A percentile compares a stretch with the other conserved stretches of the same genome.
Conservation (phyloP, 2,797 vertebrate genomes). For the Fringilla coelebs region DNA sequence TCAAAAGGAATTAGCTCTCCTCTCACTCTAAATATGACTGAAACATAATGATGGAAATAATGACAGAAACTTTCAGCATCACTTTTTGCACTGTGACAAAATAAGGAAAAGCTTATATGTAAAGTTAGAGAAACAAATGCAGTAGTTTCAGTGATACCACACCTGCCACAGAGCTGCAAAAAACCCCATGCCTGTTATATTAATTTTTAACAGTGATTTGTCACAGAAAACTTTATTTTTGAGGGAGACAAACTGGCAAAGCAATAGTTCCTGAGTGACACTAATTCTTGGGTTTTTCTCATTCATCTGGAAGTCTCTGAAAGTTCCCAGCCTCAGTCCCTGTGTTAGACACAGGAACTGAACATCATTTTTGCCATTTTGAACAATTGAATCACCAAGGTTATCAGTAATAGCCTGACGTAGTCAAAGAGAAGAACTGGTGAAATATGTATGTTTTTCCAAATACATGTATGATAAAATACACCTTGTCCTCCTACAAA, state of each 20-base stretch:
- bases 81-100: not conserved
- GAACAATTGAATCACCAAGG: not conserved
- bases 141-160: not conserved
- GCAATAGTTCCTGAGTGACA: not conserved
- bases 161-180: not conserved
- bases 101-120: not conserved
- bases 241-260: not conserved
- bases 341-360: not conserved
- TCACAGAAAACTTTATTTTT: not conserved
- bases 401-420: not conserved
- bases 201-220: not conserved
- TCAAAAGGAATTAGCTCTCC: not conserved
- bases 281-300: not conserved
- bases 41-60: not conserved
- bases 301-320: not conserved
- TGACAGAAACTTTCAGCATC: not conserved
- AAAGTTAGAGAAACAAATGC: not conserved
- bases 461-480: not conserved
- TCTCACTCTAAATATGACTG: not conserved
- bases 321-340: not conserved
- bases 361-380: not conserved
- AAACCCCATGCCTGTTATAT: accelerated
- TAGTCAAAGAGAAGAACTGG: not conserved
- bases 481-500: not conserved
- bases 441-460: not conserved